A percentile compares a stretch with the other conserved stretches of the same genome.
phyloP scores from a whole-genome alignment of 2,113 vertebrate species.

The Gymnarchus niloticus region DNA sequence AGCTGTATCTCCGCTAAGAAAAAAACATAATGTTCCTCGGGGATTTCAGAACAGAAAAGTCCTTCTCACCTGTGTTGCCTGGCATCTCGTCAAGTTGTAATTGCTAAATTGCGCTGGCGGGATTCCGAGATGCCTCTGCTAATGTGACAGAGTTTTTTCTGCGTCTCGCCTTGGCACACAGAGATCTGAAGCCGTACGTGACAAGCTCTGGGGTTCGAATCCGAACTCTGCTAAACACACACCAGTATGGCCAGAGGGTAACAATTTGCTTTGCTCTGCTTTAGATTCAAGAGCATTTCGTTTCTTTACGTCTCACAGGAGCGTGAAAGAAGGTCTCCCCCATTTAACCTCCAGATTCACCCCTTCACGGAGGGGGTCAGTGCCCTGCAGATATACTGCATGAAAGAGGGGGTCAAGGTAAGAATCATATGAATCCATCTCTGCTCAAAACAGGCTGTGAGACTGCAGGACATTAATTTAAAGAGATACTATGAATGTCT shows the following conservation, averaged over 20 bases:
- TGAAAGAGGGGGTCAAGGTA: constrained; percentile 99
- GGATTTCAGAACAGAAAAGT: not conserved
- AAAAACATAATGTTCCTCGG: not conserved
- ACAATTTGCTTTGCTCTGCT: not conserved
- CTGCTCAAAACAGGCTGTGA: too few species aligned
- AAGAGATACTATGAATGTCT: not conserved
- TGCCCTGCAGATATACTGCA: constrained; percentile 96
- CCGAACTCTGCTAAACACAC: not conserved
- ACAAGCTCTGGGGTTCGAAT: not conserved
- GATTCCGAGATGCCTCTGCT: not conserved
- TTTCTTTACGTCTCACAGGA: constrained; percentile 64
- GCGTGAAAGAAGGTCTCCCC: constrained; percentile 89
- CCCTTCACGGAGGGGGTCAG: constrained; percentile 96
- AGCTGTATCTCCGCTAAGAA: too few species aligned
- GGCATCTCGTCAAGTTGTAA: not conserved
- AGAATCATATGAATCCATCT: not conserved
- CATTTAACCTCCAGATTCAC: constrained; percentile 92
- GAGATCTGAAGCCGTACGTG: not conserved
- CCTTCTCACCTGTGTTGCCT: not conserved
- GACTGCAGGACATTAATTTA: not conserved
- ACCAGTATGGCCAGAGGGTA: not conserved
- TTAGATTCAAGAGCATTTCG: not conserved
- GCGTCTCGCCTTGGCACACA: not conserved
- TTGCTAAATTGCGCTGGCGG: not conserved
- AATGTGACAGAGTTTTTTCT: not conserved